phyloP scores from a whole-genome alignment of 92 coral and sea anemone species.

The Phenganax stokvisi region DNA sequence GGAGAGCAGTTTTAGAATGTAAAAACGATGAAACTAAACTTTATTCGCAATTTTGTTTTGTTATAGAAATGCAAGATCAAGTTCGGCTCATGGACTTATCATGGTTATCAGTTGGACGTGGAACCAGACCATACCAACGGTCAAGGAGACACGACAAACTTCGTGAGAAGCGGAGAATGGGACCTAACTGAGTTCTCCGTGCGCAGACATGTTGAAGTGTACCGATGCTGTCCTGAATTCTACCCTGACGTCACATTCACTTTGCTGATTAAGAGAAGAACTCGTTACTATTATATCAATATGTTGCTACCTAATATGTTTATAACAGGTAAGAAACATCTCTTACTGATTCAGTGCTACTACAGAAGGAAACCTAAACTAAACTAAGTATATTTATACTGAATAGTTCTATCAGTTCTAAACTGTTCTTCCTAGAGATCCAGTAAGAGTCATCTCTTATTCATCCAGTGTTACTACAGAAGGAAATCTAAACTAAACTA shows the following conservation, averaged over 20 bases:
- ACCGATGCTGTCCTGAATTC: conserved; percentile 72
- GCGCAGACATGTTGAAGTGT: conserved; percentile 44
- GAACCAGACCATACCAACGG: conserved; percentile 42
- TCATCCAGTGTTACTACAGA: too few relatives aligned
- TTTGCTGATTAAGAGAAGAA: conserved; percentile 64
- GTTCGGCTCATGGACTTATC: conserved; percentile 93
- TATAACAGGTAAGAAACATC: conserved; percentile 74
- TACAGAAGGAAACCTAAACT: too few relatives aligned
- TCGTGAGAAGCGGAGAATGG: conserved; percentile 89
- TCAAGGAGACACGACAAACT: conserved; percentile 52
- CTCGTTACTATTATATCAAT: conserved; percentile 75
- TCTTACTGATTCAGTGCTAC: not conserved
- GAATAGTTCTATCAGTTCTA: not conserved
- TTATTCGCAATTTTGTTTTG: not conserved
- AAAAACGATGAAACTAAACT: too few relatives aligned
- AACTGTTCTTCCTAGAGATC: not conserved
- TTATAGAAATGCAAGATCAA: conserved; percentile 64
- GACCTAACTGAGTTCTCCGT: conserved; percentile 70
- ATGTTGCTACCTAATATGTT: conserved; percentile 79
- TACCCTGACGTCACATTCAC: conserved; percentile 88
- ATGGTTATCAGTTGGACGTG: conserved; percentile 71
- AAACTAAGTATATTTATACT: too few relatives aligned
- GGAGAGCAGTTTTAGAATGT: too few relatives aligned
- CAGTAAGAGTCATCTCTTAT: too few relatives aligned
- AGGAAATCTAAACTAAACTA: too few relatives aligned